A percentile compares a stretch with the other conserved stretches of the same genome.
Conservation (phyloP, 2,888 invertebrate genomes). For the Gymnoscelis rufifasciata region DNA sequence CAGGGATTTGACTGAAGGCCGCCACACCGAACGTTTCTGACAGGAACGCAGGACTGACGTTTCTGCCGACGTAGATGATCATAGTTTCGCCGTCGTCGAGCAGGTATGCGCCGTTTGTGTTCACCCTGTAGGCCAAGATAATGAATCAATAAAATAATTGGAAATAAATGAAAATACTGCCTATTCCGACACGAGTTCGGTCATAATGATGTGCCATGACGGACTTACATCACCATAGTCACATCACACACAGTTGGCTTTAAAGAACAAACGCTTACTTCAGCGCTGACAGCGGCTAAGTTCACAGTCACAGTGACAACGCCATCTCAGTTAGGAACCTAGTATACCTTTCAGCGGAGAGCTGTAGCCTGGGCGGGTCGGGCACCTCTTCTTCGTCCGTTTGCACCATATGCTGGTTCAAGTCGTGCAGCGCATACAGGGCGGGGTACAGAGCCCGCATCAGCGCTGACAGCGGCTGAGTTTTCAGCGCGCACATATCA, state of each 20-base stretch:
- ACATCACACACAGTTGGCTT: too few relatives aligned
- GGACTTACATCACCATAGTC: too few relatives aligned
- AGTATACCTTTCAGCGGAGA: constrained; percentile 87
- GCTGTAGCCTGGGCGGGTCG: constrained; percentile 88
- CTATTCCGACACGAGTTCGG: too few relatives aligned
- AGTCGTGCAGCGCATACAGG: constrained; percentile 90
- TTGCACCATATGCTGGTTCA: constrained; percentile 57
- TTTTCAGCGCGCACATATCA: constrained; percentile 96
- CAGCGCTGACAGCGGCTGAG: constrained; percentile 87
- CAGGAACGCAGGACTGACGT: constrained; percentile 85
- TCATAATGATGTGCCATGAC: too few relatives aligned
- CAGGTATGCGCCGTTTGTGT: constrained; percentile 91
- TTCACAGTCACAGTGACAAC: too few relatives aligned
- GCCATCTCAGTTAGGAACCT: neutral
- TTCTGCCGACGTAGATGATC: constrained; percentile 90
- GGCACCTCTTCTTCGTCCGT: constrained; percentile 52
- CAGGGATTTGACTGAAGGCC: constrained; percentile 85
- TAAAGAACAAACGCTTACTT: too few relatives aligned
- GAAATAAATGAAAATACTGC: too few relatives aligned
- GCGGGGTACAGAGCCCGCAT: constrained; percentile 94
- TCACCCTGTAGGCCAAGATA: constrained; percentile 69
- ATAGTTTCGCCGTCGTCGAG: constrained; percentile 92
- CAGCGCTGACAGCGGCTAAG: too few relatives aligned
- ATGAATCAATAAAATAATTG: too few relatives aligned
- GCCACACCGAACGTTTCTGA: constrained; percentile 88